Evolutionary conservation across 2,113 vertebrate species (phyloP), one percentile per base, ranked within the genome.

Genomic region (Hystrix cristata): DNA sequence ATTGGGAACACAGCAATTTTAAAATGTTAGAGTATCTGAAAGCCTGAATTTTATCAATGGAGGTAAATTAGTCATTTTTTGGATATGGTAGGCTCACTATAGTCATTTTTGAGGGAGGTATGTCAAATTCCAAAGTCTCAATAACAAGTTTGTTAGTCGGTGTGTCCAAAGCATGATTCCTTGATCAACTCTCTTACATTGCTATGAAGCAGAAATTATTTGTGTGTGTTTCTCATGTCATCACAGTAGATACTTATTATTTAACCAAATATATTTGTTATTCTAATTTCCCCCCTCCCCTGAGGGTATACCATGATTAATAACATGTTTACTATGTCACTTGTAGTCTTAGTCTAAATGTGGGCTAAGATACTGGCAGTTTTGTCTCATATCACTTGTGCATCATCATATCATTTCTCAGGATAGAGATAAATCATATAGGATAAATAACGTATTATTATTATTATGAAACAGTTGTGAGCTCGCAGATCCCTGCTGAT

Each of bases 11-110:
- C 18, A 11, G 43, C 16, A 82, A 78, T 31, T 27, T 90, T 69
- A 78, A 93, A 31, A 83, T 46, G 90, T 59, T 21, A 83, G 72
- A 90, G 69, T 46, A 67, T 25, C 78, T 71, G 38, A 90, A 87
- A 92, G 27, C 9, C 93, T 62, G 23, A 8, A 38, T 90, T 86
- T 90, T 71, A 51, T 87, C 25, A 69, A 1, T 69, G 72, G 6
- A 16, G 74, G 14, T 15, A 51, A 72, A 76, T 82, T 13, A 80
- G 29, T 43, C n/a, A 3, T 48, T 72, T 64, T 48, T 57, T 60
- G 27, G 64, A 72, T 38, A 69, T 46, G 9, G 34, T 10, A 71
- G n/a, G 14, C 4, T 83, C 8, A 82, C 46, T 71, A 62, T 25
- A 55, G 71, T 87, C 9, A 72, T 59, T 72, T 83, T 93, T 34